These are phyloP conservation scores for Chrysina gloriosa DNA, from an alignment of 2,888 invertebrate species.

Conservation along the genomic window DNA sequence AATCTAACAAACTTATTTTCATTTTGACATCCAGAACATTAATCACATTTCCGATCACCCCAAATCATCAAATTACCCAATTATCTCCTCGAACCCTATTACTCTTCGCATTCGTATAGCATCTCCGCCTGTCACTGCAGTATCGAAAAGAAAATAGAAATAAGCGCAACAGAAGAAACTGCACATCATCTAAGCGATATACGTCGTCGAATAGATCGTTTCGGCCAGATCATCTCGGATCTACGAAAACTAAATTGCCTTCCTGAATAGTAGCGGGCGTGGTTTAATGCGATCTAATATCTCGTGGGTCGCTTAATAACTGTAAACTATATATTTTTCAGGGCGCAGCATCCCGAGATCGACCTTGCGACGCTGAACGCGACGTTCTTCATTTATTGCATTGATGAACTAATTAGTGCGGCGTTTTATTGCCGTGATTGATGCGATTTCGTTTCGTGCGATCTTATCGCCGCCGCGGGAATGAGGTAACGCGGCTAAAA, in stretches of 20 bases:
- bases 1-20: no score
- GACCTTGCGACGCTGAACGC: constrained; percentile 12
- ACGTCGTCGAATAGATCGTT: background rate
- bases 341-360: constrained; percentile 26
- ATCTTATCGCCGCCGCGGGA: background rate
- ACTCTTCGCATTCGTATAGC: no score
- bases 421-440: background rate
- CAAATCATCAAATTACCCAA: no score
- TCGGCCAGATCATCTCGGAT: background rate
- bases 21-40: no score
- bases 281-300: constrained; percentile 26
- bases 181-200: background rate
- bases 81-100: no score
- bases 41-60: no score
- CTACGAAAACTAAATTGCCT: constrained; percentile 21
- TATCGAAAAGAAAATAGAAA: background rate
- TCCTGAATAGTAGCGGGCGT: constrained; percentile 25
- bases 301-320: constrained; percentile 28
- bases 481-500: no score
- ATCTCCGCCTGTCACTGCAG: no score
- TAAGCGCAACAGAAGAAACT: background rate
- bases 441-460: background rate
- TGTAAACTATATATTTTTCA: constrained; percentile 22
- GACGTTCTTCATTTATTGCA: background rate
- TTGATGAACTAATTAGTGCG: background rate